Evolutionary conservation across 2,888 invertebrate species (phyloP).

Genomic region (Epsilonema sp.): DNA sequence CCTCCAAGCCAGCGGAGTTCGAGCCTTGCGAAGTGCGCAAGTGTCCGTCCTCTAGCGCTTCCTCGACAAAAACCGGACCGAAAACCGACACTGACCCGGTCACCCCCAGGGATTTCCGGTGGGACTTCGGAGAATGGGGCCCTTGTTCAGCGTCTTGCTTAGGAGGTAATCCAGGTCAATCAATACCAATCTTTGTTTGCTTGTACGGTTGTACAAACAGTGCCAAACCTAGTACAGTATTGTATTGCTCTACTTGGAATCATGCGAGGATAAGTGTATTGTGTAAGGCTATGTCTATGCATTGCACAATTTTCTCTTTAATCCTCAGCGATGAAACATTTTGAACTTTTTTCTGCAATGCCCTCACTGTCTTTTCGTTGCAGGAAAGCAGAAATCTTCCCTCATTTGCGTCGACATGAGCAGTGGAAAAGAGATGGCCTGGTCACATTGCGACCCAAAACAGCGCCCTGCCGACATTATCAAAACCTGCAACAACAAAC

Average conservation of each 20-base stretch:
- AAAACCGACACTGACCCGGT: conserved; percentile 9
- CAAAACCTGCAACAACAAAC: conserved; percentile 74
- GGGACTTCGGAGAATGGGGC: conserved; percentile 24
- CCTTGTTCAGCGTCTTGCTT: conserved; percentile 84
- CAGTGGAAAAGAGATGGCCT: conserved; percentile 55
- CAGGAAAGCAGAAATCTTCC: conserved; percentile 20
- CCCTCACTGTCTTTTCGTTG: too few relatives aligned
- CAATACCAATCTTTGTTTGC: too few relatives aligned
- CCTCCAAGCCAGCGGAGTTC: conserved; percentile 20
- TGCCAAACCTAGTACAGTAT: too few relatives aligned
- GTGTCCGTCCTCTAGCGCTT: conserved; percentile 14
- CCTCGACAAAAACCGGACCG: too few relatives aligned
- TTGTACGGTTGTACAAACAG: too few relatives aligned
- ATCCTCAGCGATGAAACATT: too few relatives aligned
- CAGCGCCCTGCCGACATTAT: conserved; percentile 70
- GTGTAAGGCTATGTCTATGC: too few relatives aligned
- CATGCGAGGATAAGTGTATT: too few relatives aligned
- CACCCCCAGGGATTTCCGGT: conserved; percentile 11
- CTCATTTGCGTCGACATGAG: conserved; percentile 17
- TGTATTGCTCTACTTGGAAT: too few relatives aligned
- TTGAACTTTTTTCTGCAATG: too few relatives aligned
- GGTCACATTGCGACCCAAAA: conserved; percentile 63
- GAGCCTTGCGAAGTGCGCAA: conserved; percentile 20
- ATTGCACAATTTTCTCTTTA: too few relatives aligned
- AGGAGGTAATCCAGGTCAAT: too few relatives aligned